Evolutionary conservation across 2,797 vertebrate species (phyloP).

Genomic region (Picus viridis): DNA sequence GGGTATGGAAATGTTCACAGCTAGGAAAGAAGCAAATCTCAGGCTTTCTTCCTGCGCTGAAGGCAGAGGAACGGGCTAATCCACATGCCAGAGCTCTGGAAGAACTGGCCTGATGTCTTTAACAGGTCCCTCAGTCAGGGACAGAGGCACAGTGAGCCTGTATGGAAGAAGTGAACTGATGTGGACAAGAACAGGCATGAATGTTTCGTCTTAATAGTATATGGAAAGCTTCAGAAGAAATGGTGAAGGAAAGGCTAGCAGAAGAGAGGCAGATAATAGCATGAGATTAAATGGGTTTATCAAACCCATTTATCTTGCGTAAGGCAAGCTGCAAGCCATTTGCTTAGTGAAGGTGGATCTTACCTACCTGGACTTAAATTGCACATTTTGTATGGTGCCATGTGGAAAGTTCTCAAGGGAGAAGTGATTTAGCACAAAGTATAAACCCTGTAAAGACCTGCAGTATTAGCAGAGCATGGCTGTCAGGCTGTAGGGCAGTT

Average conservation of each 20-base stretch:
- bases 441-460: neutral
- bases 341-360: slow-evolving; percentile 17
- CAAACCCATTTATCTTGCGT: slow-evolving; percentile 34
- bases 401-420: neutral
- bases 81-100: slow-evolving; percentile 58
- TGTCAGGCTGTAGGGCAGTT: slow-evolving; percentile 19
- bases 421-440: neutral
- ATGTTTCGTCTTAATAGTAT: neutral
- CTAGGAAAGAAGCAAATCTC: slow-evolving; percentile 35
- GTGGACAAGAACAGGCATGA: slow-evolving; percentile 58
- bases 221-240: neutral
- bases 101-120: slow-evolving; percentile 54
- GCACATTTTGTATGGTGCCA: neutral
- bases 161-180: neutral
- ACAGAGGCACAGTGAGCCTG: neutral
- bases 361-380: neutral
- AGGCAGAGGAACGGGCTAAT: slow-evolving; percentile 62
- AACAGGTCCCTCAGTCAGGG: slow-evolving; percentile 38
- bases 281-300: slow-evolving; percentile 55
- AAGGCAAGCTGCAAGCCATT: slow-evolving; percentile 37
- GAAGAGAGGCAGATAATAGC: slow-evolving; percentile 9
- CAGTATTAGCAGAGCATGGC: neutral
- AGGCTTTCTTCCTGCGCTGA: neutral
- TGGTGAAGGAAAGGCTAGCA: neutral
- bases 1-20: slow-evolving; percentile 29